A percentile compares a stretch with the other conserved stretches of the same genome.
Conservation (phyloP, 1,140 invertebrate genomes). For the Fopius arisanus region DNA sequence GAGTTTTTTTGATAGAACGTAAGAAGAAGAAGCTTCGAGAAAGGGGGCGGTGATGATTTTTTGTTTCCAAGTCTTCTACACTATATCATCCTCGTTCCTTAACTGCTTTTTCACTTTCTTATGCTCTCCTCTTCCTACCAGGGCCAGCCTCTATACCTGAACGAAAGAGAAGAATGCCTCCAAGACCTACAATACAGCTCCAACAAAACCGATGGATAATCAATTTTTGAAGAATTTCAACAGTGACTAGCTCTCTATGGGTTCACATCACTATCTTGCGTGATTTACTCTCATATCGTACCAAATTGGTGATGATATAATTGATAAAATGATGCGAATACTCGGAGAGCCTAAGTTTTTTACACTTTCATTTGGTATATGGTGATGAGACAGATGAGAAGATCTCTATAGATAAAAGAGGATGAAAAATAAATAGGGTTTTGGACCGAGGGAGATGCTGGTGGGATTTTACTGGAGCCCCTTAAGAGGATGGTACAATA, state of each 20-base stretch:
- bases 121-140: constrained; percentile 18
- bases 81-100: not conserved
- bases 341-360: too few relatives aligned
- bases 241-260: not conserved
- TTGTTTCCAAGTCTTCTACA: not conserved
- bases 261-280: too few relatives aligned
- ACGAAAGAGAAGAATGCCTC: not conserved
- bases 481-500: not conserved
- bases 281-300: too few relatives aligned
- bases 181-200: not conserved
- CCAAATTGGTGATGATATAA: too few relatives aligned
- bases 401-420: not conserved
- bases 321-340: too few relatives aligned
- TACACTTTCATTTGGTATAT: not conserved
- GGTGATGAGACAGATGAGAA: not conserved
- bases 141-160: constrained; percentile 2
- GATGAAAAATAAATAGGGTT: not conserved
- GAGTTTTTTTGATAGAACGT: not conserved
- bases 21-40: not conserved
- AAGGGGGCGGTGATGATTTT: not conserved
- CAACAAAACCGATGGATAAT: constrained; percentile 21
- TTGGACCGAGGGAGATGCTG: not conserved
- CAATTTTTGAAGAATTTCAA: constrained; percentile 22
- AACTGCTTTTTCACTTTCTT: constrained; percentile 14
- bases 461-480: not conserved